These are phyloP conservation scores for Thereva unica DNA, from an alignment of 2,888 invertebrate genomes.

Conservation along the genomic window DNA sequence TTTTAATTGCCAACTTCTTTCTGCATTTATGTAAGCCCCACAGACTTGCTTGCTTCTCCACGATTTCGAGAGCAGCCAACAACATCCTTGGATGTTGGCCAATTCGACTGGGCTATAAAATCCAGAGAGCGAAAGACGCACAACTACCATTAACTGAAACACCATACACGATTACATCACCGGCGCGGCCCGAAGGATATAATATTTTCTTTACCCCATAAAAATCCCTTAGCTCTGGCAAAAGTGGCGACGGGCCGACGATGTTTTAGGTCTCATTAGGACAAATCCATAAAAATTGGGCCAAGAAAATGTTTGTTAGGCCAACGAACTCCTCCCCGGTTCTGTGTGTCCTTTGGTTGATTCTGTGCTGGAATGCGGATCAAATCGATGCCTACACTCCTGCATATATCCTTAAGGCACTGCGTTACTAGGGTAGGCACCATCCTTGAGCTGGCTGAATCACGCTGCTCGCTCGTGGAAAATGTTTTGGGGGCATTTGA, in stretches of 20 bases:
- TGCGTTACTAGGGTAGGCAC: no score
- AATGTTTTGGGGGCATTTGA: no score
- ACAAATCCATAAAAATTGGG: constrained; percentile 21
- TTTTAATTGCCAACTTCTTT: no score
- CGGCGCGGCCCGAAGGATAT: constrained; percentile 3
- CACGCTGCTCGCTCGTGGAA: no score
- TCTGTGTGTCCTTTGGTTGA: no score
- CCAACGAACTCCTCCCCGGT: not conserved
- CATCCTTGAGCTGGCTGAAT: no score
- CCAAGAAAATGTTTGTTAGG: constrained; percentile 22
- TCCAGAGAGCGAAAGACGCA: constrained; percentile 15
- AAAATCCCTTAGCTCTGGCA: constrained; percentile 9
- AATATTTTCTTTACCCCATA: not conserved
- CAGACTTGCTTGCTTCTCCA: constrained; percentile 15
- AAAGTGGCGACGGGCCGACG: constrained; percentile 28
- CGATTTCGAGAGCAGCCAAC: constrained; percentile 23
- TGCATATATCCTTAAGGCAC: no score
- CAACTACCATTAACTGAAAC: constrained; percentile 7
- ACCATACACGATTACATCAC: constrained; percentile 6
- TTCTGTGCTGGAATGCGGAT: no score
- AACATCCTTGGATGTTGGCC: constrained; percentile 22
- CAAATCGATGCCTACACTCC: constrained; percentile 1
- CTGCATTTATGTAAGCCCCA: not conserved
- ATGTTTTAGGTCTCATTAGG: constrained; percentile 34
- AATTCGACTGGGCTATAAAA: constrained; percentile 29